Evolutionary conservation across 2,888 invertebrate species (phyloP).

Genomic region (Atethmia centrago): DNA sequence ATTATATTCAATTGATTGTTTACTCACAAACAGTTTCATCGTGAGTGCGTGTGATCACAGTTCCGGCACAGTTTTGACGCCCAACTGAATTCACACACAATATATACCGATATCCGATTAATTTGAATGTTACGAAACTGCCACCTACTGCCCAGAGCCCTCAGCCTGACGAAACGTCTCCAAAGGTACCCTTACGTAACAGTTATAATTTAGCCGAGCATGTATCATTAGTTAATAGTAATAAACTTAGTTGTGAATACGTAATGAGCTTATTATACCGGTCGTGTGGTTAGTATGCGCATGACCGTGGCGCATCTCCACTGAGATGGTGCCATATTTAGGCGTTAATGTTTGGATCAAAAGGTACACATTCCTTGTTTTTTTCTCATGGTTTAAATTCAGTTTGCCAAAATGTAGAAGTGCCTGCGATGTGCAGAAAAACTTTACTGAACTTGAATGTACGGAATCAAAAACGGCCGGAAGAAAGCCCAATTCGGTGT

Average conservation of each 20-base stretch:
- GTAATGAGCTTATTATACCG: slow-evolving; percentile 36
- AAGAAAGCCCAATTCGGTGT: not conserved
- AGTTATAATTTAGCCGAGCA: slow-evolving; percentile 34
- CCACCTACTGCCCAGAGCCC: slow-evolving; percentile 32
- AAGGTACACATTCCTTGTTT: not conserved
- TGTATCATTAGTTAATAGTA: slow-evolving; percentile 40
- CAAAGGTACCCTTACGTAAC: slow-evolving; percentile 50
- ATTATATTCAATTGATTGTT: not conserved
- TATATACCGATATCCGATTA: slow-evolving; percentile 72
- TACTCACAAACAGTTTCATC: slow-evolving; percentile 82
- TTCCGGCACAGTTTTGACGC: slow-evolving; percentile 62
- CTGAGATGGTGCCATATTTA: not conserved
- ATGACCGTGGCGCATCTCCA: slow-evolving; percentile 32
- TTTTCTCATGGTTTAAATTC: not conserved
- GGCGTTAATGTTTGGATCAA: not conserved
- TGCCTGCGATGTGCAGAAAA: not conserved
- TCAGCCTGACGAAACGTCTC: slow-evolving; percentile 48
- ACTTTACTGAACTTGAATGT: not conserved
- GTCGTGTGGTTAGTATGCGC: slow-evolving; percentile 19
- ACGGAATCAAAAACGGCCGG: not conserved
- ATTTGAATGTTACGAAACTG: slow-evolving; percentile 67
- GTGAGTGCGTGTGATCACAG: slow-evolving; percentile 51
- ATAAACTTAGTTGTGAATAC: slow-evolving; percentile 54
- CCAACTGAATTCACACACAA: slow-evolving; percentile 54
- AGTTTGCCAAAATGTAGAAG: not conserved